Conservation (phyloP, 2,113 vertebrate genomes). For the Callorhinus ursinus region DNA sequence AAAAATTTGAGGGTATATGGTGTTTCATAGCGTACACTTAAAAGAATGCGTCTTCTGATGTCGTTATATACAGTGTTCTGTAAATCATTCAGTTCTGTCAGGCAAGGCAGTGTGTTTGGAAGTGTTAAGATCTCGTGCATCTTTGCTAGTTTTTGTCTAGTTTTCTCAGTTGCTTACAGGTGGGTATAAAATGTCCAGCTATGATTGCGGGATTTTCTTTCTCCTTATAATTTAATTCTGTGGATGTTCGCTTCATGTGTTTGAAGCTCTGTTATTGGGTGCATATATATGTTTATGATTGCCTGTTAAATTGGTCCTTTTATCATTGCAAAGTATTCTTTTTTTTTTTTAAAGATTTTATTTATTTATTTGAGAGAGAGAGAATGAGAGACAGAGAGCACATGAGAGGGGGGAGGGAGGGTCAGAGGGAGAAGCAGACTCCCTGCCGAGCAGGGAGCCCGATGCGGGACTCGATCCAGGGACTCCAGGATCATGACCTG, state of each 20-base stretch:
- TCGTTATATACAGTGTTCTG: background rate
- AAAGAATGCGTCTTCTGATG: background rate
- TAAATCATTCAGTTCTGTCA: background rate
- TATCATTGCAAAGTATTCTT: background rate
- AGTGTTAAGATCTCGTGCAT: background rate
- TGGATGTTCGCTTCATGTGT: background rate
- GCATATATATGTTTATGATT: background rate
- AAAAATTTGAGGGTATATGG: background rate
- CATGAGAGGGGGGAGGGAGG: too few species aligned
- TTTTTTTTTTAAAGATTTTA: background rate
- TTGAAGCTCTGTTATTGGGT: background rate
- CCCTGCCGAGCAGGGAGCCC: too few species aligned
- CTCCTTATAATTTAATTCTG: background rate
- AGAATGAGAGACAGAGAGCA: too few species aligned
- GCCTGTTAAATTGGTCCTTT: background rate
- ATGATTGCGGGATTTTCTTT: background rate
- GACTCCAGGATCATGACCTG: too few species aligned
- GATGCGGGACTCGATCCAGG: too few species aligned
- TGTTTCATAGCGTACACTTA: background rate
- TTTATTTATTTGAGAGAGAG: too few species aligned
- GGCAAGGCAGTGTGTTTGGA: background rate
- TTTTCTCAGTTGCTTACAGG: background rate
- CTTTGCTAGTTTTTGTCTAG: background rate
- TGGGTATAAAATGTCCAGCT: background rate
- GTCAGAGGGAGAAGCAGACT: too few species aligned